Percentiles rank a stretch among this genome's conserved stretches.
These are phyloP conservation scores for Elysia crispata DNA, from an alignment of 2,888 invertebrate species.

Conservation along the genomic window DNA sequence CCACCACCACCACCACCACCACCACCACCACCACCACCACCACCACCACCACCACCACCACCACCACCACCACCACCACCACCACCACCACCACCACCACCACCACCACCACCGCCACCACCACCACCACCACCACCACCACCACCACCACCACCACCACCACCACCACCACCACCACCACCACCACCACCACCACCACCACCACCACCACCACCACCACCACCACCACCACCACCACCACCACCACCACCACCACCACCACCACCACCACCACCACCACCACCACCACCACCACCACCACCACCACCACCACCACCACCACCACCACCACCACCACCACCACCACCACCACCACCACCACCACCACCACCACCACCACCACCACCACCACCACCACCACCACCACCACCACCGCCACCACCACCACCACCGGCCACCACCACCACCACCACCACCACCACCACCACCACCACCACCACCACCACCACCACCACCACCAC, in stretches of 20 bases:
- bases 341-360: neutral
- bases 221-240: neutral
- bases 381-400: neutral
- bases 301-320: neutral
- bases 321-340: neutral
- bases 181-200: neutral
- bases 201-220: neutral
- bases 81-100: neutral
- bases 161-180: slow-evolving; percentile 13
- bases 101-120: slow-evolving; percentile 2
- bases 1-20: neutral
- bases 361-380: slow-evolving; percentile 6
- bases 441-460: neutral
- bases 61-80: too few species aligned
- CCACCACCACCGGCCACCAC: slow-evolving; percentile 12
- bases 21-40: neutral
- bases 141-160: neutral
- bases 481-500: neutral
- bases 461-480: slow-evolving; percentile 10
- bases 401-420: neutral
- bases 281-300: neutral
- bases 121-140: slow-evolving; percentile 14
- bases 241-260: neutral
- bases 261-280: neutral
- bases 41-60: neutral